Evolutionary conservation across 2,888 invertebrate genomes (phyloP), one percentile per base, ranked within the genome.

Genomic region (Automeris io): DNA sequence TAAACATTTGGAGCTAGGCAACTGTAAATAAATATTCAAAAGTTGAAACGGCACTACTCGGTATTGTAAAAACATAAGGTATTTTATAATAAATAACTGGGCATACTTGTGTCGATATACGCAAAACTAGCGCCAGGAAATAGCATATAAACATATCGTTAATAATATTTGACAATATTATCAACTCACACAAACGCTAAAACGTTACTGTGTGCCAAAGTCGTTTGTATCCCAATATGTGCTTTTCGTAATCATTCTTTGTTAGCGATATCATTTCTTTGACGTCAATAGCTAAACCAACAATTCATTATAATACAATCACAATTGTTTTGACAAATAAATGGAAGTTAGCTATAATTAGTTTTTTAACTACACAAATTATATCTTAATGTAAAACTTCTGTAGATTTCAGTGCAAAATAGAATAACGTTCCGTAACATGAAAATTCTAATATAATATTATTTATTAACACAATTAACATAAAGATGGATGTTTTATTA

Each of bases 21-120:
- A 46, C 62, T 51, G 45, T 54, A 49, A 61, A 62, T 64, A 65
- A 69, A 70, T 68, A 65, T 65, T 68, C 65, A 72, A 72, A 69
- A 66, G 70, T 73, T 72, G 70, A 65, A 75, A 74, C 71, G 8
- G n/a, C 13, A 26, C 2, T 26, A n/a, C 11, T 29, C 16, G 26
- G 12, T 29, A 37, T 32, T 37, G 23, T 23, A 32, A 38, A 45
- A 49, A 22, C 40, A 45, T 25, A 58, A 51, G 61, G 68, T 75
- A 62, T 58, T 59, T 61, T 66, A 72, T 70, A 57, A 68, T 62
- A 72, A 74, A 70, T 50, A 54, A 37, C 36, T 46, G 61, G 54
- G 51, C 54, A 49, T 43, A 54, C 50, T 68, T 68, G 59, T 42
- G 33, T 21, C 42, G 41, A 43, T 56, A 59, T 29, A 39, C 5